Evolutionary conservation across 2,888 invertebrate genomes (phyloP).

Genomic region (Ectobius pallidus): DNA sequence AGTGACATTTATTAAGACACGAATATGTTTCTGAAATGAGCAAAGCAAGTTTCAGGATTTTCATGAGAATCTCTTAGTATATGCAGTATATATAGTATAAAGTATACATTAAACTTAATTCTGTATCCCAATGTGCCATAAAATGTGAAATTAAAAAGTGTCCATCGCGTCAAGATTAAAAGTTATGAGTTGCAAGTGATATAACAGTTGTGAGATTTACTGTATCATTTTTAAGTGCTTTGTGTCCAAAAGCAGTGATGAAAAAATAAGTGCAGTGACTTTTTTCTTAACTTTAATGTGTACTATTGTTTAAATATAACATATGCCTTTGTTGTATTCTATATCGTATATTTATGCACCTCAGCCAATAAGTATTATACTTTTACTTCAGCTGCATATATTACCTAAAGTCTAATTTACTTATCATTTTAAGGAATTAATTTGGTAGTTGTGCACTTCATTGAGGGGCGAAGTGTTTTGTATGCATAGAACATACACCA

Average conservation of each 20-base stretch:
- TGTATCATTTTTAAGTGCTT: background rate
- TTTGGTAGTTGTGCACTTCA: background rate
- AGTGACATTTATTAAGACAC: no score
- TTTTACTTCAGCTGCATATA: background rate
- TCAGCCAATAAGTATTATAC: background rate
- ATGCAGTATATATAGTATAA: no score
- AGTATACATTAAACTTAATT: no score
- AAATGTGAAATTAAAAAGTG: background rate
- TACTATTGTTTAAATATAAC: slow-evolving; percentile 4
- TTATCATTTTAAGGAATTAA: background rate
- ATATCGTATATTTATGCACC: background rate
- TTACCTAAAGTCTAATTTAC: background rate
- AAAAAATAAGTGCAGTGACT: background rate
- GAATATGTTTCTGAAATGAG: no score
- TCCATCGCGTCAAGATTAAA: background rate
- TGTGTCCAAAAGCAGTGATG: background rate
- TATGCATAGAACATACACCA: background rate
- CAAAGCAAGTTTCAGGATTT: no score
- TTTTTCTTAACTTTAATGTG: background rate
- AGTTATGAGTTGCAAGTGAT: slow-evolving; percentile 6
- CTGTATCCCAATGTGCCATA: background rate
- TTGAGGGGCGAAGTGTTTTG: background rate
- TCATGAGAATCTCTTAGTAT: no score
- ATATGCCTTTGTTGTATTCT: background rate
- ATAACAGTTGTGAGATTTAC: slow-evolving; percentile 8